Evolutionary conservation across 2,797 vertebrate genomes (phyloP).

Genomic region (Acipenser ruthenus): DNA sequence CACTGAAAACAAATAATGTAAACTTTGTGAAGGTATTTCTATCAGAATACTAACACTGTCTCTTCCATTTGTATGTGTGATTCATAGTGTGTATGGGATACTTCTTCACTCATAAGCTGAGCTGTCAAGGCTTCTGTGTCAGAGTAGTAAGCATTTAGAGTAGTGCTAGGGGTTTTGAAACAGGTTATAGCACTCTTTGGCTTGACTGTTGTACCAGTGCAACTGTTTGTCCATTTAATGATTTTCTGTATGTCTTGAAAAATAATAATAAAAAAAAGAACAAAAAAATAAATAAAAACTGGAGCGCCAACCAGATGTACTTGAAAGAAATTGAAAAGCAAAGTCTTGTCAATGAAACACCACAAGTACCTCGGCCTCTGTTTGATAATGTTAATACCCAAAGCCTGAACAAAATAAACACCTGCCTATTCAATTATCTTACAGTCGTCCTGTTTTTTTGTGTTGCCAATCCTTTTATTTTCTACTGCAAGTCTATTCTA

Average conservation of each 20-base stretch:
- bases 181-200: not conserved
- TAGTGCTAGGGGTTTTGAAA: not conserved
- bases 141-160: not conserved
- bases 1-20: not conserved
- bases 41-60: not conserved
- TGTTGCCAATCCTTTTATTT: not conserved
- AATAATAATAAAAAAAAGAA: too few relatives aligned
- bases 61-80: not conserved
- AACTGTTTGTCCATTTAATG: not conserved
- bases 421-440: slow-evolving; percentile 1
- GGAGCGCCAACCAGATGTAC: not conserved
- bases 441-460: not conserved
- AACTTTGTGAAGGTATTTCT: not conserved
- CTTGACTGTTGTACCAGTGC: slow-evolving; percentile 2
- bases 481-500: not conserved
- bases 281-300: too few relatives aligned
- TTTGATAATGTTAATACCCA: slow-evolving; percentile 5
- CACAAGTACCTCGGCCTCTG: not conserved
- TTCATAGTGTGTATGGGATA: not conserved
- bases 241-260: not conserved
- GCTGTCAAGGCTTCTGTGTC: not conserved
- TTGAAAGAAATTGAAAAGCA: not conserved
- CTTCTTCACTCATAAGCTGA: not conserved
- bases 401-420: slow-evolving; percentile 4
- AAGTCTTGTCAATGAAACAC: not conserved